Conservation (phyloP, 1,140 invertebrate species). For the Trypoxylus dichotomus region DNA sequence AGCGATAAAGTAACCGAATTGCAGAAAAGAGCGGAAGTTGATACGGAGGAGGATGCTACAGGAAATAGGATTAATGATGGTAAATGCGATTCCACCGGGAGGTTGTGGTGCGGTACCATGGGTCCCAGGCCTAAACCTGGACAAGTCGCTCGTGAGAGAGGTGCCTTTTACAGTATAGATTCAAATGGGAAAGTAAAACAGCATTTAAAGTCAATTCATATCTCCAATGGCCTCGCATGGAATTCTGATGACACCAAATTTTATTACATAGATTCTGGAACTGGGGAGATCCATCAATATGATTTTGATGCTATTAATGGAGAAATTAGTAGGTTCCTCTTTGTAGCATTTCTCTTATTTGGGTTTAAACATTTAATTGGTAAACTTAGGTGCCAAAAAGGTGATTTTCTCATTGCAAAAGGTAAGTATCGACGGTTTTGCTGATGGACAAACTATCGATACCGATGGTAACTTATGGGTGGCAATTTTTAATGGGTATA, state of each 20-base stretch:
- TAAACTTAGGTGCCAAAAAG: slow-evolving; percentile 10
- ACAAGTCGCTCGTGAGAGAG: background rate
- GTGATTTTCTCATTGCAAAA: slow-evolving; percentile 22
- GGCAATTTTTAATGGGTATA: slow-evolving; percentile 57
- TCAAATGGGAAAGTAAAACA: slow-evolving; percentile 18
- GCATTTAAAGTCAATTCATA: background rate
- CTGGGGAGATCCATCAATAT: slow-evolving; percentile 21
- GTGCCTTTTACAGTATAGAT: slow-evolving; percentile 22
- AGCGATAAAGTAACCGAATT: slow-evolving; percentile 1
- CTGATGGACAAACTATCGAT: slow-evolving; percentile 74
- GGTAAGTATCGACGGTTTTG: slow-evolving; percentile 49
- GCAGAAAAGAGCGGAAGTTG: slow-evolving; percentile 15
- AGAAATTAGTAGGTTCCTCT: slow-evolving; percentile 21
- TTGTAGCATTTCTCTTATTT: background rate
- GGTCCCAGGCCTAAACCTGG: slow-evolving; percentile 31
- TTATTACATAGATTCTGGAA: slow-evolving; percentile 31
- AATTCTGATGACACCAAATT: slow-evolving; percentile 30
- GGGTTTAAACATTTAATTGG: background rate
- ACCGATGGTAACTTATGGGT: slow-evolving; percentile 67
- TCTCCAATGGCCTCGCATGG: slow-evolving; percentile 31
- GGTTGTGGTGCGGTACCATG: slow-evolving; percentile 31
- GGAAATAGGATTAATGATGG: slow-evolving; percentile 35
- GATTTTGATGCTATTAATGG: slow-evolving; percentile 14
- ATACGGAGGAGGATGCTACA: slow-evolving; percentile 12
- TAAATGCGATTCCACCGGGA: slow-evolving; percentile 23